phyloP scores from a whole-genome alignment of 2,797 vertebrate species.

The Eleutherodactylus coqui region DNA sequence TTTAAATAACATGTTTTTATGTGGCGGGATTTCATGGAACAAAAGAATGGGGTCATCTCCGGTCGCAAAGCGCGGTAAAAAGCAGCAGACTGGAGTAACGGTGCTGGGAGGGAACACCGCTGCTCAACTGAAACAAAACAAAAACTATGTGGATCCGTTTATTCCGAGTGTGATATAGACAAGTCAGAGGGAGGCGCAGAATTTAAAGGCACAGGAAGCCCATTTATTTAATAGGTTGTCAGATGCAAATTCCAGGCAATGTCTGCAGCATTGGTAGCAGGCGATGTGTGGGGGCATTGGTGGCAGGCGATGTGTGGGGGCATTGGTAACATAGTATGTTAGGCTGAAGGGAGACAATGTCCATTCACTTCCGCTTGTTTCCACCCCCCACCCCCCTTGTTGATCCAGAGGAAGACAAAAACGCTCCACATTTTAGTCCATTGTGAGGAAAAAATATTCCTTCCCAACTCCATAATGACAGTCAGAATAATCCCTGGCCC shows the following conservation, averaged over 20 bases:
- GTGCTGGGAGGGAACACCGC: neutral
- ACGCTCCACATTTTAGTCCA: too few relatives aligned
- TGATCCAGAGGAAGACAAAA: too few relatives aligned
- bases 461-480: too few relatives aligned
- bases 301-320: neutral
- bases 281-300: neutral
- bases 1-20: constrained; percentile 66
- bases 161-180: neutral
- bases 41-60: constrained; percentile 49
- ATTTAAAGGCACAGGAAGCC: neutral
- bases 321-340: too few relatives aligned
- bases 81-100: constrained; percentile 4
- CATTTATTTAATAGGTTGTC: neutral
- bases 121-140: constrained; percentile 1
- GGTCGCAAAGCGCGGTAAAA: constrained; percentile 37
- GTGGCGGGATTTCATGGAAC: constrained; percentile 65
- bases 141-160: constrained; percentile 7
- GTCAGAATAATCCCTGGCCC: too few relatives aligned
- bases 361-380: too few relatives aligned
- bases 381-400: too few relatives aligned
- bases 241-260: neutral
- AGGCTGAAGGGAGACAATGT: too few relatives aligned
- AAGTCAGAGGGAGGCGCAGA: neutral
- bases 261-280: neutral
- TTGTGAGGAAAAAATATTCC: too few relatives aligned